Evolutionary conservation across 2,888 invertebrate species (phyloP), one percentile per base, ranked within the genome.

Genomic region (Ormyrus labotus): DNA sequence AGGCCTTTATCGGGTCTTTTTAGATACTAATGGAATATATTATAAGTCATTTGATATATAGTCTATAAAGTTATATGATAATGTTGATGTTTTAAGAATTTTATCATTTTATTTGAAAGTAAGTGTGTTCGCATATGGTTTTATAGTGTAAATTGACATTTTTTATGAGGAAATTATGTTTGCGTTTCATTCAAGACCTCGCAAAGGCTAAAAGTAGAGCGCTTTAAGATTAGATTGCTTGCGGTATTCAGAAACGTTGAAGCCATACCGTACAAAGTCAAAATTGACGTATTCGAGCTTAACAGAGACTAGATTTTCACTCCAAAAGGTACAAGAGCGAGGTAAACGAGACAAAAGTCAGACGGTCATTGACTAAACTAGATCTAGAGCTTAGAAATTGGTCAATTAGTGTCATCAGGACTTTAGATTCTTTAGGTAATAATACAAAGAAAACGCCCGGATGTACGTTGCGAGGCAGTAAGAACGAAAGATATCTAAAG

Each of bases 21-120:
- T 81, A 78, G 78, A 78, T 74, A 57, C 78, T 74, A 81, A 77
- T 74, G 34, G 68, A 74, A 51, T 81, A 72, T 78, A 80, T 80
- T 80, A 71, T 80, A 82, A 80, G 82, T 72, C 80, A 78, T 75
- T 82, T 82, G 80, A 82, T 82, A 82, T 82, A 82, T 82, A 82
- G 82, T 82, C 80, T 82, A 82, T 82, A 74, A 78, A 80, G 78
- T 82, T 80, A 82, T 82, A 82, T 50, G 70, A 71, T 82, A 72
- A 78, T 80, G 82, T 82, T 82, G 78, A 82, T 82, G 82, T 82
- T 82, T 82, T 80, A 78, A 82, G 80, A 82, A 78, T 80, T 82
- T 82, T 82, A 82, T 82, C 72, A 81, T 79, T 81, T 81, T 79
- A 81, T 81, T 79, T 76, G 34, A n/a, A 75, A 71, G 60, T 63